phyloP scores from a whole-genome alignment of 2,113 vertebrate genomes.

The Ceratotherium simum region DNA sequence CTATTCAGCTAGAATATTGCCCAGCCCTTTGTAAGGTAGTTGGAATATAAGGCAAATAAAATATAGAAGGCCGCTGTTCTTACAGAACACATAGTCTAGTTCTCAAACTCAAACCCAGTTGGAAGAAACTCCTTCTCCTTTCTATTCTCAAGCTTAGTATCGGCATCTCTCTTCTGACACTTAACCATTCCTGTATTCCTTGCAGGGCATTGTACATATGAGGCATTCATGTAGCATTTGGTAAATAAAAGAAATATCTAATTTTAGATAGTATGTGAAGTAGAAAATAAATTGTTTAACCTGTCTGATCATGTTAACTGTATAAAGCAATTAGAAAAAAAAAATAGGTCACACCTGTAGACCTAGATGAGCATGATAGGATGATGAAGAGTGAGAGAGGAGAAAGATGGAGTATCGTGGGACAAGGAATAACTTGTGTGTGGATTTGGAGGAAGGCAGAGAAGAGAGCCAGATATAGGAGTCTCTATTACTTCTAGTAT shows the following conservation, averaged over 20 bases:
- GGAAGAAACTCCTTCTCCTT: background rate
- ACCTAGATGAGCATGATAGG: background rate
- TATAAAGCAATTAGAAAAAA: background rate
- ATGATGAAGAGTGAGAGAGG: background rate
- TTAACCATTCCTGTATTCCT: background rate
- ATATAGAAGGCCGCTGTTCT: background rate
- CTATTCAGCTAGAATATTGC: background rate
- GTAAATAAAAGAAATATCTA: background rate
- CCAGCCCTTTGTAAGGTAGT: accelerated
- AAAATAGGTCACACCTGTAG: background rate
- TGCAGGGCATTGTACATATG: background rate
- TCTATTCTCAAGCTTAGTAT: background rate
- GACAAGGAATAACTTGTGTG: accelerated
- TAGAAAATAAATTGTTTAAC: background rate
- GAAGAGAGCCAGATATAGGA: background rate
- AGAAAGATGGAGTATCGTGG: accelerated
- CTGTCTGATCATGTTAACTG: background rate
- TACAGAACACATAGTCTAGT: background rate
- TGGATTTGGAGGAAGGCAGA: background rate
- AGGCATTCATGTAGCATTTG: background rate
- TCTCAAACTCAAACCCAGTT: background rate
- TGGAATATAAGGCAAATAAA: background rate
- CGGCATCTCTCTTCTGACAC: background rate
- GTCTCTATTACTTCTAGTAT: background rate
- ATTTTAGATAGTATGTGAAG: background rate